Percentiles rank a stretch among this genome's conserved stretches.
phyloP scores from a whole-genome alignment of 2,888 invertebrate genomes.

The Cylloceria caligata region DNA sequence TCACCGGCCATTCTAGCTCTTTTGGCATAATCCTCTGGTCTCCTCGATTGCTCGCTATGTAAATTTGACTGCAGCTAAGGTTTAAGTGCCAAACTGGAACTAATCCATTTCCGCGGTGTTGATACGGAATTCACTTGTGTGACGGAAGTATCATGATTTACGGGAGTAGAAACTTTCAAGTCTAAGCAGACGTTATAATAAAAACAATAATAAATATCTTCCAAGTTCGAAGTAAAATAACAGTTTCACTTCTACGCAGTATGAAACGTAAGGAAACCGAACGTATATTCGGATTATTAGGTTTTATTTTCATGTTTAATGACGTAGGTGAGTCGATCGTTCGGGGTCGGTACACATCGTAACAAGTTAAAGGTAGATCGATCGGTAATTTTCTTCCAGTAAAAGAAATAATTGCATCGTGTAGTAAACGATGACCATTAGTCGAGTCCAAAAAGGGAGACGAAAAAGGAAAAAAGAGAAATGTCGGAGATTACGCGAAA shows the following conservation, averaged over 20 bases:
- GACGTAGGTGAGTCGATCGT: neutral
- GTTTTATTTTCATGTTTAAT: neutral
- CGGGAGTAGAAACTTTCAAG: neutral
- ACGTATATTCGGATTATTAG: neutral
- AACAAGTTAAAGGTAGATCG: neutral
- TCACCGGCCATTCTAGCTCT: conserved; percentile 13
- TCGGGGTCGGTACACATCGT: neutral
- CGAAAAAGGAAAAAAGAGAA: conserved; percentile 40
- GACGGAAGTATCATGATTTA: conserved; percentile 1
- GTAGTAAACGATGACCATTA: neutral
- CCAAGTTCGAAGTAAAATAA: no score
- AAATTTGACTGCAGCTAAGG: conserved; percentile 59
- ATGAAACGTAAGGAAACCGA: neutral
- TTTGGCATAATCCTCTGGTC: neutral
- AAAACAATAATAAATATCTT: neutral
- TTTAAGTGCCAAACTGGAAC: conserved; percentile 55
- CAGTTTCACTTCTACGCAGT: no score
- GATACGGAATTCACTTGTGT: conserved; percentile 40
- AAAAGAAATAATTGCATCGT: neutral
- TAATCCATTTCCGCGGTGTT: conserved; percentile 50
- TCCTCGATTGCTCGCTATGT: conserved; percentile 21
- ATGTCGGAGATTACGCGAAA: conserved; percentile 48
- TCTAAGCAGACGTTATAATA: neutral
- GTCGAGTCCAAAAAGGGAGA: conserved; percentile 27
- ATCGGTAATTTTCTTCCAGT: neutral